Conservation (phyloP, 2,113 vertebrate genomes). For the Eurypyga helias region DNA sequence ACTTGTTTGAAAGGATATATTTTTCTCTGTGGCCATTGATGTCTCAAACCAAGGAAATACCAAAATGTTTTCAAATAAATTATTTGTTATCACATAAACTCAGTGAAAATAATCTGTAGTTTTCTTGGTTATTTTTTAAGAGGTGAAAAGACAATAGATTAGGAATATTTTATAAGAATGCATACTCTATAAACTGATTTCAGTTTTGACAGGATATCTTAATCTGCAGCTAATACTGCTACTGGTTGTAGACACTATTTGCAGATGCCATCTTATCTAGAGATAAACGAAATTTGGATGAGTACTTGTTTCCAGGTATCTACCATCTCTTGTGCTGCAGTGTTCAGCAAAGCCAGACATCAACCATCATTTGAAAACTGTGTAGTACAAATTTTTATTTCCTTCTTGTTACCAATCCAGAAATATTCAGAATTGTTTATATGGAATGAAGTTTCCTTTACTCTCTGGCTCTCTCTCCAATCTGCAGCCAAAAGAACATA, state of each 20-base stretch:
- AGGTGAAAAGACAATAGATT: not conserved
- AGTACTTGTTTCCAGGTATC: not conserved
- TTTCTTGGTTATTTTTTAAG: not conserved
- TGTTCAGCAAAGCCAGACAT: not conserved
- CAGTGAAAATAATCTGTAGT: not conserved
- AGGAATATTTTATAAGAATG: not conserved
- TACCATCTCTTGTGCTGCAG: not conserved
- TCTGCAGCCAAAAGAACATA: not conserved
- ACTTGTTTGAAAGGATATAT: not conserved
- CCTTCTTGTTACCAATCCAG: not conserved
- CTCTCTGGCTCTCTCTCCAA: not conserved
- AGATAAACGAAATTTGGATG: not conserved
- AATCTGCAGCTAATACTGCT: not conserved
- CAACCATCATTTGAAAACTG: not conserved
- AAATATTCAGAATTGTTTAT: not conserved
- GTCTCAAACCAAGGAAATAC: not conserved
- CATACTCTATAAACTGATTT: not conserved
- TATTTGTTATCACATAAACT: not conserved
- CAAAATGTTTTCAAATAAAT: not conserved
- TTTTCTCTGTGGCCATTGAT: not conserved
- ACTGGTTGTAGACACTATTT: not conserved
- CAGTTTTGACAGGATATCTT: not conserved
- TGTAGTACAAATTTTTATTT: not conserved
- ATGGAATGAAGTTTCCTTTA: not conserved
- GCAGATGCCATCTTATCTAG: not conserved